Conservation (phyloP, 2,113 vertebrate genomes). For the Oncorhynchus mykiss region DNA sequence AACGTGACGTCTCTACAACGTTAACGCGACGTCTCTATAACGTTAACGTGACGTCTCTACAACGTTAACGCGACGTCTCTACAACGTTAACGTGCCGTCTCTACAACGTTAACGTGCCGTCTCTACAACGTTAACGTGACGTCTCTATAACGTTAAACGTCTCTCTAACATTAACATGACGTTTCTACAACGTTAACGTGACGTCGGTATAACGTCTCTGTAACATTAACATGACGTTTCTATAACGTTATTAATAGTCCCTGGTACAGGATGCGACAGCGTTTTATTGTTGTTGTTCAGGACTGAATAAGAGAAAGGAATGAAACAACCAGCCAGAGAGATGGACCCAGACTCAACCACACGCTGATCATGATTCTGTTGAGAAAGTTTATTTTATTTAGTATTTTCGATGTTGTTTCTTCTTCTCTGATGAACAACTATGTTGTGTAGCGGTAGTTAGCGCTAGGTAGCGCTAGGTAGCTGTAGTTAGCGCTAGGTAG, state of each 20-base stretch:
- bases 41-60: too few species aligned
- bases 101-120: too few species aligned
- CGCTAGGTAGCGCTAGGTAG: background rate
- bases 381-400: conserved; percentile 16
- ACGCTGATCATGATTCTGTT: background rate
- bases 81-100: too few species aligned
- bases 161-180: too few species aligned
- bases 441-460: conserved; percentile 63
- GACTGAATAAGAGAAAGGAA: conserved; percentile 52
- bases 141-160: too few species aligned
- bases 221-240: too few species aligned
- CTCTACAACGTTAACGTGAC: too few species aligned
- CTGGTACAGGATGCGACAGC: conserved; percentile 74
- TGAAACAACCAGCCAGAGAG: conserved; percentile 46
- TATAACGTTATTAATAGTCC: conserved; percentile 50
- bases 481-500: conserved; percentile 15
- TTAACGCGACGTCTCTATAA: too few species aligned
- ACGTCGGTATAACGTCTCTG: too few species aligned
- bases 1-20: too few species aligned
- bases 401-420: conserved; percentile 60
- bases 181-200: too few species aligned
- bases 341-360: conserved; percentile 54
- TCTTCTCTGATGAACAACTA: conserved; percentile 48
- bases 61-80: too few species aligned
- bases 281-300: conserved; percentile 32